Evolutionary conservation across 2,888 invertebrate species (phyloP).

Genomic region (Eilema depressum): DNA sequence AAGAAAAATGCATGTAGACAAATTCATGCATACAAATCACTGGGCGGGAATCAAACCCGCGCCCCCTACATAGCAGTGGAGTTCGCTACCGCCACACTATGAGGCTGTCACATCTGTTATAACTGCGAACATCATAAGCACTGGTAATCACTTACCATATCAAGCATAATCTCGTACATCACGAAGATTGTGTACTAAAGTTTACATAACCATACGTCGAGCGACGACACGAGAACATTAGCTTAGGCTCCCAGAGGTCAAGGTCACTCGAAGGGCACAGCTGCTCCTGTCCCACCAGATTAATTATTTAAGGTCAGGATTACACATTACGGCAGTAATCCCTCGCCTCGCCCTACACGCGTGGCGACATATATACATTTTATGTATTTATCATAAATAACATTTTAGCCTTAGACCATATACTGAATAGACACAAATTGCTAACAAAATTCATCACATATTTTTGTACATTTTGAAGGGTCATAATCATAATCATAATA

Average conservation of each 20-base stretch:
- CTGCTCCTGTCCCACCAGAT: slow-evolving; percentile 7
- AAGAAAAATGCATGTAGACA: too few relatives aligned
- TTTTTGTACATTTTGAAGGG: background rate
- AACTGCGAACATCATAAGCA: background rate
- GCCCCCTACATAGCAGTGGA: too few relatives aligned
- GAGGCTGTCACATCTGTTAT: too few relatives aligned
- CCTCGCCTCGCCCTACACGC: background rate
- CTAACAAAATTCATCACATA: too few relatives aligned
- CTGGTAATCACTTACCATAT: background rate
- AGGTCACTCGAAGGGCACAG: background rate
- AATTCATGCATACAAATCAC: too few relatives aligned
- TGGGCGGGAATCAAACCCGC: too few relatives aligned
- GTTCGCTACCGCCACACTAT: too few relatives aligned
- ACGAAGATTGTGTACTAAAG: background rate
- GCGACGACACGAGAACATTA: background rate
- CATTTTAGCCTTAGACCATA: too few relatives aligned
- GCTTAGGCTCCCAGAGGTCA: background rate
- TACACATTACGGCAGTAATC: slow-evolving; percentile 8
- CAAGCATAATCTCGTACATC: background rate
- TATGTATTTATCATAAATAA: background rate
- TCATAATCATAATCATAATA: too few relatives aligned
- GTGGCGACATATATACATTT: slow-evolving; percentile 5
- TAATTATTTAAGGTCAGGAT: slow-evolving; percentile 17
- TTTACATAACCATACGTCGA: background rate
- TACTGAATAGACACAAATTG: too few relatives aligned